Base-by-base conservation (phyloP, 2,888 invertebrate genomes). In the Calameuta filiformis region DNA sequence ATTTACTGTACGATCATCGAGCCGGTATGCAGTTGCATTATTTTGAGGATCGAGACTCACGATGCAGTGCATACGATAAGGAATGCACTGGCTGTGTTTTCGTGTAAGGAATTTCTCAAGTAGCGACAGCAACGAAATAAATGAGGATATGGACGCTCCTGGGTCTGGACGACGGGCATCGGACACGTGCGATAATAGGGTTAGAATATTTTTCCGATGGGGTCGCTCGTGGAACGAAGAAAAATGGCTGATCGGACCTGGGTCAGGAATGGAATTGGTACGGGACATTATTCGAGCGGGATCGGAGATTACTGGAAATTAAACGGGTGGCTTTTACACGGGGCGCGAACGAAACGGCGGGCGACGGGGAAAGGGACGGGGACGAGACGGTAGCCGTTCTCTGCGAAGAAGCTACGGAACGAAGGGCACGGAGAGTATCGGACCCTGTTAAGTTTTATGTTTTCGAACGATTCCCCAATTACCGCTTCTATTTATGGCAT, bases 401-500 rank as follows among this genome's bases (percentile, higher is more conserved):
- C 75, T 11, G 77, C 75, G 12, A 77, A 37, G 69, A 35, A 37
- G 37, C 69, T 4, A 56, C 6, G 56, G 9, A 56, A 23, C 56
- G 4, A 23, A 56, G 23, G 23, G 23, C 6, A 1, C 0, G 6
- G 23, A 4, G 56, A 23, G 56, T 23, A 56, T 56, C 23, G 56
- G 56, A 9, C 56, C 23, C 56, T 56, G 75, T 77, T 75, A 69
- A 75, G 75, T 77, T 77, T 77, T 77, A 77, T 75, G 77, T 69
- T 56, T 56, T 33, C 71, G 71, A 71, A 31, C 71, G 71, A 71
- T 71, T 4, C 71, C 56, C 77, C 77, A 77, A 77, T 77, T 77
- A 77, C 77, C 75, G 77, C 33, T 77, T 75, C 77, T 77, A 77
- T 77, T 77, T 77, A 77, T 77, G 77, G 77, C 71, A 75, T 56